Evolutionary conservation across 2,888 invertebrate genomes (phyloP), one percentile per base, ranked within the genome.

Genomic region (Leptopterna dolabrata): DNA sequence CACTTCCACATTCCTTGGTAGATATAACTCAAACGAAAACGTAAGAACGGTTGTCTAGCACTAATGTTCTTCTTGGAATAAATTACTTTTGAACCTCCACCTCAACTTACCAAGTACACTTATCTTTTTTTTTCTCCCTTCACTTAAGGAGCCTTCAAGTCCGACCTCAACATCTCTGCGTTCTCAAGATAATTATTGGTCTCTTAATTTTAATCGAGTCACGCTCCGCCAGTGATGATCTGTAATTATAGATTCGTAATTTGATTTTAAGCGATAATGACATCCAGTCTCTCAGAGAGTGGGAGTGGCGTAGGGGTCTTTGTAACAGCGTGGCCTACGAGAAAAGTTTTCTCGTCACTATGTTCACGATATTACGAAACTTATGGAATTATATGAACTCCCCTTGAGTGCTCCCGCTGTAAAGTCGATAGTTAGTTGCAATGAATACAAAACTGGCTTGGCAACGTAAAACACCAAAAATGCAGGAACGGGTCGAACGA

Each of bases 221-320:
- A 83, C 83, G 83, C 83, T 83, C 41, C 63, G 70, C 43, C 83
- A 70, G 83, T 83, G 83, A 83, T 83, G 83, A 83, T 83, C 83
- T 47, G 83, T 83, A 83, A 83, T 83, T 83, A 83, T 83, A 83
- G 83, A 83, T 83, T 83, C 83, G 83, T 83, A 83, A 83, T 83
- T 70, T 83, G 83, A 83, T 70, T 83, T 83, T 83, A 83, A 83
- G 70, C 83, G 83, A 83, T 83, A 83, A 70, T 83, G 83, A 83
- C 83, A 83, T 41, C 78, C 78, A 63, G 63, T 27, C 24, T 63
- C 24, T 27, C 19, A 9, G 3, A 27, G 63, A 63, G 63, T 63
- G 63, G 63, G 63, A 63, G 63, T 63, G 63, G 63, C 63, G 63
- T 63, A 63, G 27, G 63, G 63, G 63, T 63, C 63, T 63, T 63